Conservation (phyloP, 1,140 invertebrate genomes). For the Tetramorium simillimum region DNA sequence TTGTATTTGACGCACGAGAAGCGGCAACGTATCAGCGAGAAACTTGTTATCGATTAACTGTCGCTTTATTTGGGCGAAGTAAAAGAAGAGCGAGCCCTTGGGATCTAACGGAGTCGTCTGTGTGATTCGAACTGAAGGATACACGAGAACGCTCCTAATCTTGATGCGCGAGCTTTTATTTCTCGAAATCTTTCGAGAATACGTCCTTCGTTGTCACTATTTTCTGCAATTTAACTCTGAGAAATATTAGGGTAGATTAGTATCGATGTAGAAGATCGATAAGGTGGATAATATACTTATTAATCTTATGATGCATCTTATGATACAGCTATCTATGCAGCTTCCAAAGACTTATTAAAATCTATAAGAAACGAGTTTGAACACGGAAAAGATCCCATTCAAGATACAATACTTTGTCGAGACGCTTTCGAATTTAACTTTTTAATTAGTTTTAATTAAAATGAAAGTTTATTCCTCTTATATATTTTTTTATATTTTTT, state of each 20-base stretch:
- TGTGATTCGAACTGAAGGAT: conserved; percentile 80
- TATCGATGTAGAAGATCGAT: background rate
- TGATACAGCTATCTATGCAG: background rate
- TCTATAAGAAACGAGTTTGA: background rate
- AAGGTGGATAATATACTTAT: background rate
- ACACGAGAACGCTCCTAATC: conserved; percentile 84
- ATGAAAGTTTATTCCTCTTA: background rate
- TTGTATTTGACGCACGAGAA: background rate
- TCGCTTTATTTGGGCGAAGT: conserved; percentile 83
- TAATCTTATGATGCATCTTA: background rate
- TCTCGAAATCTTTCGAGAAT: conserved; percentile 46
- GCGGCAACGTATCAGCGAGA: conserved; percentile 42
- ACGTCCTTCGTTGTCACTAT: background rate
- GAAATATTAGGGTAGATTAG: conserved; percentile 1
- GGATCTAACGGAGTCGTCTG: conserved; percentile 74
- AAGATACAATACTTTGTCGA: background rate
- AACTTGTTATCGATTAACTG: conserved; percentile 83
- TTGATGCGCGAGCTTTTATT: conserved; percentile 70
- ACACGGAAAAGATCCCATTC: background rate
- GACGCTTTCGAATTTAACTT: background rate
- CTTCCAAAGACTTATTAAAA: background rate
- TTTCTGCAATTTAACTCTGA: conserved; percentile 36
- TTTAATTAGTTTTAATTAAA: background rate
- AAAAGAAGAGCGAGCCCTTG: conserved; percentile 83
- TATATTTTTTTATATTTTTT: background rate